Percentiles rank a stretch among this genome's conserved stretches.
phyloP scores from a whole-genome alignment of 2,113 vertebrate species.

The Lophotis ruficrista region DNA sequence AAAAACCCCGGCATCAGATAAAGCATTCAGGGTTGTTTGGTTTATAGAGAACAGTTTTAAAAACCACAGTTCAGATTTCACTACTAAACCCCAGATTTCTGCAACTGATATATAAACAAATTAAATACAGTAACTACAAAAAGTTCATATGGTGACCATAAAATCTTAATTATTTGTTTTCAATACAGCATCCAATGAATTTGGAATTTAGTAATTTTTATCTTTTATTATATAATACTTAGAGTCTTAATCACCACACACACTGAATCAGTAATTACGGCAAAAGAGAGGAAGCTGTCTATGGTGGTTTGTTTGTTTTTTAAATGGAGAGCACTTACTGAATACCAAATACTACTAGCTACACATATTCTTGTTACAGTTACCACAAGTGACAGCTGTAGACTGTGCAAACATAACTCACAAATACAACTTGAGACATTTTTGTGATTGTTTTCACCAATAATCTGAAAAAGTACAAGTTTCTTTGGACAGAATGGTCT shows the following conservation, averaged over 20 bases:
- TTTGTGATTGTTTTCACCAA: not conserved
- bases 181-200: not conserved
- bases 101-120: not conserved
- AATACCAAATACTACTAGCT: not conserved
- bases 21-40: not conserved
- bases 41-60: not conserved
- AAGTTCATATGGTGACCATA: not conserved
- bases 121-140: not conserved
- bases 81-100: not conserved
- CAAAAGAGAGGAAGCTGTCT: not conserved
- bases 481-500: not conserved
- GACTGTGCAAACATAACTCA: not conserved
- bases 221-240: not conserved
- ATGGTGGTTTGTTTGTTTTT: not conserved
- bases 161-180: not conserved
- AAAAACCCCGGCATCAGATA: not conserved
- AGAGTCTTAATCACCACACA: not conserved
- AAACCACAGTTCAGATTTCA: not conserved
- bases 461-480: not conserved
- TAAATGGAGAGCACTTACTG: not conserved
- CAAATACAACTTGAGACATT: not conserved
- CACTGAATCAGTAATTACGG: not conserved
- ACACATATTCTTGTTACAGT: not conserved
- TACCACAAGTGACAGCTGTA: not conserved
- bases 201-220: not conserved